Evolutionary conservation across 1,140 invertebrate species (phyloP), one percentile per base, ranked within the genome.

Genomic region (Drosophila gunungcola): DNA sequence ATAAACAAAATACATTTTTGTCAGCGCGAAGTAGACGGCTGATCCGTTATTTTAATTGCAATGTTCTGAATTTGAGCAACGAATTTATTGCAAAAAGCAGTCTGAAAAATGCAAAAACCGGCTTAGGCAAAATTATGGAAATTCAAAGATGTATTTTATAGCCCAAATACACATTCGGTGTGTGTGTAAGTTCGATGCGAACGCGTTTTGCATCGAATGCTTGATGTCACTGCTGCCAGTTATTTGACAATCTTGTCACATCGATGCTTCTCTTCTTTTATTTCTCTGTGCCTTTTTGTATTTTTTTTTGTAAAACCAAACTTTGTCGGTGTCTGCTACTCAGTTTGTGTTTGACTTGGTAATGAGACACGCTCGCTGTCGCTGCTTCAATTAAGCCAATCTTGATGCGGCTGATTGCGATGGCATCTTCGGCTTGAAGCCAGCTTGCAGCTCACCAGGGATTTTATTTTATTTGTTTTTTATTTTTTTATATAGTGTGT

Each of bases 181-280:
- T 21, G 32, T 63, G 52, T 43, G 16, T 13, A 16, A 29, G 25
- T 36, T 49, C 52, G 63, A 36, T 32, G 10, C 29, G 65, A 64
- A 72, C 68, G 78, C 78, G 78, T 80, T 80, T 80, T 78, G 64
- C 75, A 77, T 69, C 60, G 64, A 60, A 58, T 68, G 73, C 43
- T 84, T 80, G 62, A 79, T 80, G 69, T 74, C 61, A 79, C 45
- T 79, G 16, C 70, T 46, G 53, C 42, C 68, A 68, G 81, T 77
- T 80, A 78, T 85, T 85, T 85, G 81, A 85, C 81, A 85, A 85
- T 80, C 81, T 85, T 85, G 81, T 85, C 81, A 85, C 81, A 84
- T 79, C 67, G 76, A 60, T 57, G 13, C 56, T 48, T 53, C 61
- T 52, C 64, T 36, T 21, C 32, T 52, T 10, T 16, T 51, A 3